Conservation (phyloP, 2,888 invertebrate genomes). For the Lepidonotus clava region DNA sequence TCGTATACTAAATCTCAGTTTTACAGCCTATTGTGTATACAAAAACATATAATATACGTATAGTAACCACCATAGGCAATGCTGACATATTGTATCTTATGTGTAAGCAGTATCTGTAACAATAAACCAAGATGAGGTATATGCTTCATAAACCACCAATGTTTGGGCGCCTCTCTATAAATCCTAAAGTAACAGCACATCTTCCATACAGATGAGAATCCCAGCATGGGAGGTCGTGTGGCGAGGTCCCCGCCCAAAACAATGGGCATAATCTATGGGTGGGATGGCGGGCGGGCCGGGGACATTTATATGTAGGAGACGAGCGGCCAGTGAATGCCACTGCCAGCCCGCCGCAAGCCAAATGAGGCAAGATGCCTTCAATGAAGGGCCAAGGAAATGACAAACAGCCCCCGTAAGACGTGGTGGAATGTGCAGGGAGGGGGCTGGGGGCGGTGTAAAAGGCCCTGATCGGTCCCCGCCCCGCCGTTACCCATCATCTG, state of each 20-base stretch:
- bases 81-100: no score
- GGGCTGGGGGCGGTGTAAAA: conserved; percentile 1
- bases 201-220: no score
- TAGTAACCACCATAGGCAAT: no score
- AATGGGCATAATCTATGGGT: conserved; percentile 9
- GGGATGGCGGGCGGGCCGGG: background rate
- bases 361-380: conserved; percentile 25
- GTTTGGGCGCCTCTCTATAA: no score
- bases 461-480: background rate
- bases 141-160: no score
- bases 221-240: background rate
- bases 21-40: no score
- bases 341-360: background rate
- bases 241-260: background rate
- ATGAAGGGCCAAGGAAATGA: conserved; percentile 18
- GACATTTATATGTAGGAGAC: conserved; percentile 26
- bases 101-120: no score
- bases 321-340: background rate
- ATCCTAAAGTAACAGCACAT: no score
- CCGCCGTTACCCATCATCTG: background rate
- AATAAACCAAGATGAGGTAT: no score
- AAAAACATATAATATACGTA: no score
- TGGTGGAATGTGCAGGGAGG: conserved; percentile 27
- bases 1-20: no score
- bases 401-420: background rate